Evolutionary conservation across 2,797 vertebrate genomes (phyloP).

Genomic region (Apogon hyalosoma): DNA sequence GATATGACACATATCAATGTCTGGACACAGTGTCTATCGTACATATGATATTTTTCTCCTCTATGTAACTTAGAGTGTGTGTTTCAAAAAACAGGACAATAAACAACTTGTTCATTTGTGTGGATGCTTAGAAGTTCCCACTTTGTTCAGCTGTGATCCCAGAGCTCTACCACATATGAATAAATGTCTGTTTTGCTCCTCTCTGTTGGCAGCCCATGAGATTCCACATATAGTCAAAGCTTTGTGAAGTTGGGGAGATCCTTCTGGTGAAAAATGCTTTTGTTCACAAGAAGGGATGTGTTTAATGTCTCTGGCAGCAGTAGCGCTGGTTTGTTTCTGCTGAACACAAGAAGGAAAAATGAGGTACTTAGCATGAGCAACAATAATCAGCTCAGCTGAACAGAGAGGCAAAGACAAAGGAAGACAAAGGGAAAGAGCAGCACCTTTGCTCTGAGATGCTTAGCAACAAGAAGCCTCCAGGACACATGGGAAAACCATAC

Average conservation of each 20-base stretch:
- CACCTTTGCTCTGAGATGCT: slow-evolving; percentile 35
- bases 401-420: slow-evolving; percentile 23
- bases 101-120: background rate
- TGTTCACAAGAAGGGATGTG: slow-evolving; percentile 21
- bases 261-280: slow-evolving; percentile 19
- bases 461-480: slow-evolving; percentile 29
- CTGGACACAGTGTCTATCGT: too few relatives aligned
- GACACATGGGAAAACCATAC: slow-evolving; percentile 2
- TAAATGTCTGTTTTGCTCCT: background rate
- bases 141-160: background rate
- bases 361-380: slow-evolving; percentile 35
- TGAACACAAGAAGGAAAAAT: slow-evolving; percentile 32
- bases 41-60: too few relatives aligned
- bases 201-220: slow-evolving; percentile 3
- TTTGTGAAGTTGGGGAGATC: slow-evolving; percentile 23
- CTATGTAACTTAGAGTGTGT: too few relatives aligned
- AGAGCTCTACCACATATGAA: background rate
- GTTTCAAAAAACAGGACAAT: background rate
- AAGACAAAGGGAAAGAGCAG: slow-evolving; percentile 6
- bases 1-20: too few relatives aligned
- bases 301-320: slow-evolving; percentile 31
- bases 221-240: slow-evolving; percentile 27
- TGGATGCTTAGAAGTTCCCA: background rate
- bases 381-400: slow-evolving; percentile 28
- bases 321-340: slow-evolving; percentile 18